A percentile compares a stretch with the other conserved stretches of the same genome.
Evolutionary conservation across 2,113 vertebrate genomes (phyloP).

Genomic region (Anas platyrhynchos): DNA sequence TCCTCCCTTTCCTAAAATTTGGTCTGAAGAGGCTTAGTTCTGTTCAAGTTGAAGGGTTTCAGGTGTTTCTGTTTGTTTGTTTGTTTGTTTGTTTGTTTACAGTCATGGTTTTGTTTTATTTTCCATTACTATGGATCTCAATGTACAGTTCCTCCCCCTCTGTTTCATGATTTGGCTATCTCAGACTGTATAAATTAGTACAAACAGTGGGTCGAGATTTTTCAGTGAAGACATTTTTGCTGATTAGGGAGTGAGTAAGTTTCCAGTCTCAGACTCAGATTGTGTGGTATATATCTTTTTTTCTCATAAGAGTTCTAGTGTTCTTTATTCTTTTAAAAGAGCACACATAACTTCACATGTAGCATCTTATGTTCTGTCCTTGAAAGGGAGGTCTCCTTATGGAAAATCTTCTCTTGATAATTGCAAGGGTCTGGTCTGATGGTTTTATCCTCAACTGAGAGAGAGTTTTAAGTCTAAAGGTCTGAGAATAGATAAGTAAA

Average conservation of each 20-base stretch:
- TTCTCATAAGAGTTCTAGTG: not conserved
- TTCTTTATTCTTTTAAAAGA: not conserved
- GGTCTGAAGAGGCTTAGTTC: not conserved
- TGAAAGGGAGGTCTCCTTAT: not conserved
- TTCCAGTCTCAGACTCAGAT: not conserved
- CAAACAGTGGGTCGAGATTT: not conserved
- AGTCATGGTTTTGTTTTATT: not conserved
- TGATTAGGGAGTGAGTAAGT: not conserved
- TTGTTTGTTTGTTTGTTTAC: not conserved
- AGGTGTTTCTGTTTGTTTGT: accelerated
- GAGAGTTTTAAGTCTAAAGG: not conserved
- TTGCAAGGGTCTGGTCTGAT: not conserved
- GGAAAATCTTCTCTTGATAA: not conserved
- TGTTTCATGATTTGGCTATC: not conserved
- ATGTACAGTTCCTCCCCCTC: not conserved
- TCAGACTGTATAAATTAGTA: not conserved
- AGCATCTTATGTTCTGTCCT: not conserved
- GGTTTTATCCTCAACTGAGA: not conserved
- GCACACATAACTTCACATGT: not conserved
- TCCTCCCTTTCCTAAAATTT: not conserved
- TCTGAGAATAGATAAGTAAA: not conserved
- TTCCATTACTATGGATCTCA: not conserved
- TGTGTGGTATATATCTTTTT: not conserved
- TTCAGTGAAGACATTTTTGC: not conserved
- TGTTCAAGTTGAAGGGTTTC: not conserved